Evolutionary conservation across 2,797 vertebrate species (phyloP), one percentile per base, ranked within the genome.

Genomic region (Cygnus olor): DNA sequence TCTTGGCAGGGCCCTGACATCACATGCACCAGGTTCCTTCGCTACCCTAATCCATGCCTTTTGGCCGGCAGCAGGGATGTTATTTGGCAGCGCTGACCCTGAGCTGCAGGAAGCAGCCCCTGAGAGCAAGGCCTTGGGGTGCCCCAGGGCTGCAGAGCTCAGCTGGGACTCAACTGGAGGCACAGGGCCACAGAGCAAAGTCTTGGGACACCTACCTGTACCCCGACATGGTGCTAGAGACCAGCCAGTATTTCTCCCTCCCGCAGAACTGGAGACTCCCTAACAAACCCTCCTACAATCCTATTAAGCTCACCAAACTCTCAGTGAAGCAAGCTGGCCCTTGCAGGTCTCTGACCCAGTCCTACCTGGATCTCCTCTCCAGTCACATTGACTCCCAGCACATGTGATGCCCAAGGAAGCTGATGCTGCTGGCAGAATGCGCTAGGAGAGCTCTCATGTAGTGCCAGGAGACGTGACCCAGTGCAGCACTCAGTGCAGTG

Each of bases 1-100:
- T 95, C 83, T 66, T 95, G 93, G 93, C 90, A 93, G 74, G 58
- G 49, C 32, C 15, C 47, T 32, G 27, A 2, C 38, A 49, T 92
- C 90, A 85, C 36, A 57, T 92, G 78, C 36, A 38, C 6, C n/a
- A 70, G 56, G 90, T 81, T 84, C 70, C 92, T 80, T 89, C 1
- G 1, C 68, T 77, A 44, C 44, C 34, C 47, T 94, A 93, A 82
- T 96, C 85, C 0, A 0, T 73, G 80, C 80, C 78, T 80, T 79
- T 86, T 66, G 74, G 56, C 83, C 72, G 8, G 58, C 42, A 66
- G 13, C 34, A 88, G 77, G 40, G 36, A 3, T 53, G 11, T 32
- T 61, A 32, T 4, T 45, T 44, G 56, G 58, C 42, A 65, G 58
- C 0, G 0, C 42, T 24, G 32, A 42, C 49, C 38, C 32, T 63